Evolutionary conservation across 1,140 invertebrate species (phyloP).

Genomic region (Drosophila fuyamai): DNA sequence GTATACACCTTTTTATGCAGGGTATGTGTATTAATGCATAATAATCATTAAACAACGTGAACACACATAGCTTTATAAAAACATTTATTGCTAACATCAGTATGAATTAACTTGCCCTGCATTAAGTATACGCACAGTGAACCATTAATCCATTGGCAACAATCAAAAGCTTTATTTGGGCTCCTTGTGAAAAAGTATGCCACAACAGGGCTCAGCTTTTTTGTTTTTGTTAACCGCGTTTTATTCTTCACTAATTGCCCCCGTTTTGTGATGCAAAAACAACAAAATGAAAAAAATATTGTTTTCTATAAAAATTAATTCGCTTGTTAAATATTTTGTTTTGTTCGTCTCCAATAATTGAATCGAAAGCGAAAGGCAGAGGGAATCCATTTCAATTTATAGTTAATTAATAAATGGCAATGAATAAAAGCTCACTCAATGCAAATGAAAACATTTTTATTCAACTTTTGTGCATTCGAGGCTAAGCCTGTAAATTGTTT

Average conservation of each 20-base stretch:
- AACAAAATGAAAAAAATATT: slow-evolving; percentile 21
- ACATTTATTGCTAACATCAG: slow-evolving; percentile 7
- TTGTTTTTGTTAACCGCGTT: background rate
- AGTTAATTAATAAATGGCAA: slow-evolving; percentile 65
- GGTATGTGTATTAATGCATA: background rate
- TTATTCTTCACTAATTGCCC: slow-evolving; percentile 74
- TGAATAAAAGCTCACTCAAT: slow-evolving; percentile 30
- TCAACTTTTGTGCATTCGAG: slow-evolving; percentile 22
- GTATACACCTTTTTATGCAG: background rate
- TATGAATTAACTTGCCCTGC: slow-evolving; percentile 9
- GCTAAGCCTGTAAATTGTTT: slow-evolving; percentile 50
- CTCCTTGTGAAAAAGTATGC: slow-evolving; percentile 14
- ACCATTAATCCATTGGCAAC: slow-evolving; percentile 76
- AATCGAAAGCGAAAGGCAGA: slow-evolving; percentile 54
- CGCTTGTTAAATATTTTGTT: slow-evolving; percentile 60
- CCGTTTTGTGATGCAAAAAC: slow-evolving; percentile 22
- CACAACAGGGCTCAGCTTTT: slow-evolving; percentile 6
- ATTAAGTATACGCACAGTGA: slow-evolving; percentile 73
- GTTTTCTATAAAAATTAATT: slow-evolving; percentile 64
- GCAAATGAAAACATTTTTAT: slow-evolving; percentile 42
- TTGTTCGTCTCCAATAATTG: slow-evolving; percentile 53
- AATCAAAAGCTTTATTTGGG: slow-evolving; percentile 75
- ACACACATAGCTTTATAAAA: slow-evolving; percentile 15
- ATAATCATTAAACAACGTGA: background rate
- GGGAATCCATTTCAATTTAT: slow-evolving; percentile 46